phyloP scores from a whole-genome alignment of 92 coral and sea anemone genomes.

The Porites cylindrica region DNA sequence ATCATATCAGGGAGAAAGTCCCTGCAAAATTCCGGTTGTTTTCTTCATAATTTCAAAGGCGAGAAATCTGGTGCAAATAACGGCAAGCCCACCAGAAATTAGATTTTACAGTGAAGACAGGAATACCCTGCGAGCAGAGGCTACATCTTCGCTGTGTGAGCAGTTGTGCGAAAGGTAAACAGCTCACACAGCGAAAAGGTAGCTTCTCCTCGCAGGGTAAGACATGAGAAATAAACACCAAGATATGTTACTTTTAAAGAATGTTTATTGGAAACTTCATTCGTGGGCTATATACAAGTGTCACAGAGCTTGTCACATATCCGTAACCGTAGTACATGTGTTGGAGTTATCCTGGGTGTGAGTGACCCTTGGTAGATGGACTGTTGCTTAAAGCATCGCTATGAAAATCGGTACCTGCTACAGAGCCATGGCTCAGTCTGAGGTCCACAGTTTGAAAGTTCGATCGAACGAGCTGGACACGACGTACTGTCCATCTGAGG shows the following conservation, averaged over 20 bases:
- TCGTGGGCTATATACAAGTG: constrained; percentile 18
- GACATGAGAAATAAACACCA: background rate
- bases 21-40: too few species aligned
- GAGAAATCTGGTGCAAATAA: too few species aligned
- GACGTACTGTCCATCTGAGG: constrained; percentile 91
- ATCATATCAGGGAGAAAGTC: too few species aligned
- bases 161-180: too few species aligned
- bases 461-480: constrained; percentile 98
- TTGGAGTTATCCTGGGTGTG: background rate
- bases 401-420: background rate
- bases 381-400: background rate
- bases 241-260: background rate
- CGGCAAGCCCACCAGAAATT: too few species aligned
- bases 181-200: too few species aligned
- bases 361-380: background rate
- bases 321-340: background rate
- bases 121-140: too few species aligned
- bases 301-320: background rate
- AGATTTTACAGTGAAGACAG: too few species aligned
- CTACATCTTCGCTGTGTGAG: too few species aligned
- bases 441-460: constrained; percentile 96
- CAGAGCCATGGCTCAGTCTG: constrained; percentile 62
- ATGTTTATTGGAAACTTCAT: constrained; percentile 19
- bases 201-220: background rate
- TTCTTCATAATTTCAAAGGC: too few species aligned